These are phyloP conservation scores for Heteronetta atricapilla DNA, from an alignment of 2,113 vertebrate species.

Conservation along the genomic window DNA sequence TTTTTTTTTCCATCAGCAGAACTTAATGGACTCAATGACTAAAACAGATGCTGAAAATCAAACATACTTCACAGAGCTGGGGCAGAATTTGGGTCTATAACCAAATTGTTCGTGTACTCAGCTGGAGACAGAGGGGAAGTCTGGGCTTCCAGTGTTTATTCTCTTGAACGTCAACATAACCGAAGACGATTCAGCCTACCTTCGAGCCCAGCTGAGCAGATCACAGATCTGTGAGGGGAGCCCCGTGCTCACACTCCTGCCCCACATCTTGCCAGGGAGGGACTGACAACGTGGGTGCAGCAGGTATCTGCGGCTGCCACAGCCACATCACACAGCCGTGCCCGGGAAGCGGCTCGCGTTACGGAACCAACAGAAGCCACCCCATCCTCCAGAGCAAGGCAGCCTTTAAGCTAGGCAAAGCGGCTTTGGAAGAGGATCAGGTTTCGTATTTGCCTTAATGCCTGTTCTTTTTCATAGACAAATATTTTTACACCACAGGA, in stretches of 20 bases:
- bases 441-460: not conserved
- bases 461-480: not conserved
- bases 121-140: not conserved
- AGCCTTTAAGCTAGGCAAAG: not conserved
- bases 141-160: not conserved
- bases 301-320: not conserved
- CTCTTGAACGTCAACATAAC: slow-evolving; percentile 40
- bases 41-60: not conserved
- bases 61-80: not conserved
- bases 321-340: fast-evolving
- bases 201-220: not conserved
- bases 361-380: not conserved
- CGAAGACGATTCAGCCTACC: not conserved
- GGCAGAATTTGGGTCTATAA: not conserved
- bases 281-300: not conserved
- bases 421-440: not conserved
- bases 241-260: not conserved
- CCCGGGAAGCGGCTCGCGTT: fast-evolving
- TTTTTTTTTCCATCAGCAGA: not conserved
- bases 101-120: not conserved
- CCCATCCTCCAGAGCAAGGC: not conserved
- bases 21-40: not conserved
- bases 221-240: slow-evolving; percentile 21
- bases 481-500: not conserved
- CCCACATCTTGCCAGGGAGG: not conserved